Percentiles rank a stretch among this genome's conserved stretches.
These are phyloP conservation scores for crab-eating macaque (Macaca fascicularis) DNA, from an alignment of 2,113 vertebrate species.

Conservation along the genomic window T2T-MFA8v1.1 NC_088379.1:7104001-7104500, in stretches of 20 bases:
- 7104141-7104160: not conserved
- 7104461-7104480: accelerated
- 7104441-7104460: not conserved
- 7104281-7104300: accelerated
- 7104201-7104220: not conserved
- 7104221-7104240: accelerated
- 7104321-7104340: not conserved
- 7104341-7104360: accelerated
- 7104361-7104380: not conserved
- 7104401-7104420: not conserved
- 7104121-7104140: not conserved
- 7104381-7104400: accelerated
- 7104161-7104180: not conserved
- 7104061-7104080: not conserved
- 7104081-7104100: not conserved
- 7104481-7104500: not conserved
- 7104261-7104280: accelerated
- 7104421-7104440: not conserved
- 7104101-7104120: not conserved
- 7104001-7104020: not conserved
- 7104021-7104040: not conserved
- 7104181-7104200: not conserved
- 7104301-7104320: not conserved
- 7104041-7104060: not conserved
- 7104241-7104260: accelerated